Conservation (phyloP, 92 coral and sea anemone species). For the Epizoanthus fatuus region DNA sequence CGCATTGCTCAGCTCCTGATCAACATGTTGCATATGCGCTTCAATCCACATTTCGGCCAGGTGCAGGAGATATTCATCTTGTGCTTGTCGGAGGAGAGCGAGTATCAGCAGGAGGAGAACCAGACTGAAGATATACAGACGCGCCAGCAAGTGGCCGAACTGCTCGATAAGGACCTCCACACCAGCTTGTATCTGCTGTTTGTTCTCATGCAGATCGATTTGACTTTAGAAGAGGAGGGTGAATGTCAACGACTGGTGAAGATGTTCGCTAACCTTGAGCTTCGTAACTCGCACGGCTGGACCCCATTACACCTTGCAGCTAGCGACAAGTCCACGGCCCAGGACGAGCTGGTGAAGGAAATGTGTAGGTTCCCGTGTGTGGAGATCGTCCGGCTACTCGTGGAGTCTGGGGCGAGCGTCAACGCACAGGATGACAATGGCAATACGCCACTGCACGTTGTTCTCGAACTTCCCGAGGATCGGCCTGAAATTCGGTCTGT, state of each 20-base stretch:
- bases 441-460: conserved; percentile 67
- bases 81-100: conserved; percentile 62
- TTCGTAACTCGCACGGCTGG: conserved; percentile 33
- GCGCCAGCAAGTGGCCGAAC: conserved; percentile 22
- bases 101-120: conserved; percentile 19
- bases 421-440: conserved; percentile 61
- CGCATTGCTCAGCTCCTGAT: conserved; percentile 67
- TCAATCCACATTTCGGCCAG: conserved; percentile 57
- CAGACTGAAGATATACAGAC: conserved; percentile 20
- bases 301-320: conserved; percentile 67
- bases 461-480: conserved; percentile 42
- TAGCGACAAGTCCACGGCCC: conserved; percentile 49
- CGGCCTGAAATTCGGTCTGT: conserved; percentile 53
- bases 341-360: conserved; percentile 48
- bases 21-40: conserved; percentile 56
- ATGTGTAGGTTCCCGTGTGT: conserved; percentile 60
- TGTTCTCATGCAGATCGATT: conserved; percentile 56
- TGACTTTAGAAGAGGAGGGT: conserved; percentile 61
- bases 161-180: conserved; percentile 58
- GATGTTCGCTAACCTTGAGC: conserved; percentile 60
- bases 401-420: conserved; percentile 72
- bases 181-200: conserved; percentile 46
- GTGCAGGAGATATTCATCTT: conserved; percentile 62
- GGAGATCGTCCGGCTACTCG: conserved; percentile 61
- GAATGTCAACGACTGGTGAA: conserved; percentile 62